These are phyloP conservation scores for Plectus sambesii DNA, from an alignment of 1,140 invertebrate species.

Conservation along the genomic window DNA sequence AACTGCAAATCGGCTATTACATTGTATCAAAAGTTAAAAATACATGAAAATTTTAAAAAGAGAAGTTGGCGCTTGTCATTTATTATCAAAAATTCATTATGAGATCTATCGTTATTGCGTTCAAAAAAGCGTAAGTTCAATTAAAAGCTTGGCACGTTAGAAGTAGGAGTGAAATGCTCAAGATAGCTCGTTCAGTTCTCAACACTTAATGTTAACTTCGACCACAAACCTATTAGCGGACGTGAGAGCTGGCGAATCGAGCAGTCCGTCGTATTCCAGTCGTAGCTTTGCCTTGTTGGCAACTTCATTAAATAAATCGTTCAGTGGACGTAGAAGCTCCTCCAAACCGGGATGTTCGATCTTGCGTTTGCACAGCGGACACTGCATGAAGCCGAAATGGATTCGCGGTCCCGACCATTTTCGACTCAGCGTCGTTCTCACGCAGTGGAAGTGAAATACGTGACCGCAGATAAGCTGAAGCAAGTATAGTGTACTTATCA, in stretches of 20 bases:
- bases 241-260: conserved; percentile 61
- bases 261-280: conserved; percentile 85
- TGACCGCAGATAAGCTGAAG: conserved; percentile 86
- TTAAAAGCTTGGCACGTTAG: too few relatives aligned
- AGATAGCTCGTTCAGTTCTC: conserved; percentile 12
- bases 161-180: too few relatives aligned
- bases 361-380: conserved; percentile 74
- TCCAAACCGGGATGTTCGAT: conserved; percentile 69
- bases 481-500: conserved; percentile 47
- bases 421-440: conserved; percentile 68
- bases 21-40: too few relatives aligned
- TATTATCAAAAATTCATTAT: too few relatives aligned
- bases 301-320: conserved; percentile 74
- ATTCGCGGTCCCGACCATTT: conserved; percentile 88
- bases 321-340: conserved; percentile 66
- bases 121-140: too few relatives aligned
- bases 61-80: too few relatives aligned
- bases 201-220: conserved; percentile 11
- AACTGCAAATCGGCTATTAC: too few relatives aligned
- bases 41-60: too few relatives aligned
- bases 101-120: too few relatives aligned
- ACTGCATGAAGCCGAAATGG: conserved; percentile 84
- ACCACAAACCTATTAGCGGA: conserved; percentile 53
- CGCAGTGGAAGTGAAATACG: conserved; percentile 87
- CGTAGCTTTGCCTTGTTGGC: conserved; percentile 82